These are phyloP conservation scores for Metaphire vulgaris DNA, from an alignment of 1,140 invertebrate species.

Conservation along the genomic window DNA sequence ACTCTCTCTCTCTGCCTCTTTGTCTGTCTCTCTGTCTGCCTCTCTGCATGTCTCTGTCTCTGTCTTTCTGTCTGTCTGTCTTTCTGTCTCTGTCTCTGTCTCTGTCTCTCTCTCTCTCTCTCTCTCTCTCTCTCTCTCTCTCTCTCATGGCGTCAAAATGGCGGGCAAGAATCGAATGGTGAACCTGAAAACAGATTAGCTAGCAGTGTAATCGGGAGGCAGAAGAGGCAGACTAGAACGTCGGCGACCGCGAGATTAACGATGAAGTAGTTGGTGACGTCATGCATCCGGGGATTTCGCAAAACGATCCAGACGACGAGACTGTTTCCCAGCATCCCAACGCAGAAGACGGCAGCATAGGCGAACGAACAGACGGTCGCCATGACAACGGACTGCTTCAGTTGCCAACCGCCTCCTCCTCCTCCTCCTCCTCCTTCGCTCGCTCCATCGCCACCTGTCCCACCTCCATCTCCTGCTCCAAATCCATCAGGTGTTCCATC, in stretches of 20 bases:
- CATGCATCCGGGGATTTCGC: constrained; percentile 18
- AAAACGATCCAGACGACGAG: constrained; percentile 19
- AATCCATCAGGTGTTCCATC: too few relatives aligned
- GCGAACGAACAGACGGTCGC: too few relatives aligned
- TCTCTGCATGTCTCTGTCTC: not conserved
- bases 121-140: not conserved
- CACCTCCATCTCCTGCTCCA: too few relatives aligned
- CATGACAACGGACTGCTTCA: too few relatives aligned
- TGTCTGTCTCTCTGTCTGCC: not conserved
- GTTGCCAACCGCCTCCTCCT: too few relatives aligned
- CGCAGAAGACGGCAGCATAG: constrained; percentile 4
- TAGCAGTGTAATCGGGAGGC: constrained; percentile 82
- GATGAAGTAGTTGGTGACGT: too few relatives aligned
- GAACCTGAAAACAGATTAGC: constrained; percentile 65
- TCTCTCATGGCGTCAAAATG: too few relatives aligned
- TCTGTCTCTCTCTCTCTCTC: not conserved
- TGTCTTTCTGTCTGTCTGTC: not conserved
- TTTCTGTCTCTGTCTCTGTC: not conserved
- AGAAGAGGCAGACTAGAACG: constrained; percentile 86
- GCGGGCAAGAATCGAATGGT: too few relatives aligned
- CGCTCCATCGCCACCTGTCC: too few relatives aligned
- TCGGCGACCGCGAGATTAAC: too few relatives aligned
- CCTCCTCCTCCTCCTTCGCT: too few relatives aligned
- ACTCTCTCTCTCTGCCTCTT: not conserved
- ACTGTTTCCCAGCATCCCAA: constrained; percentile 17